These are phyloP conservation scores for Rapana venosa DNA, from an alignment of 2,888 invertebrate genomes.

Conservation along the genomic window DNA sequence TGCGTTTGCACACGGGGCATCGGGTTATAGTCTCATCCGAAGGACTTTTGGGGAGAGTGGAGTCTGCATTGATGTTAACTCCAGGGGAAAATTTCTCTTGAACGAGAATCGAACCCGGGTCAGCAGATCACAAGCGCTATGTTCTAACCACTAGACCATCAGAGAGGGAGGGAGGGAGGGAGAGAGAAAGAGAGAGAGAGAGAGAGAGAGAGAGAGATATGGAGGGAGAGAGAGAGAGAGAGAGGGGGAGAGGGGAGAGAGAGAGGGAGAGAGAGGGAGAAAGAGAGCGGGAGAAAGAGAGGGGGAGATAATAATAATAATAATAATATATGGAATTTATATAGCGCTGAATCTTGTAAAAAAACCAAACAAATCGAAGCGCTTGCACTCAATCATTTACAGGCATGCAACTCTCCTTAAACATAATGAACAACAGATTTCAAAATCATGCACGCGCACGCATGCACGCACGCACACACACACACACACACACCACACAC, in stretches of 20 bases:
- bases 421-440: neutral
- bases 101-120: too few relatives aligned
- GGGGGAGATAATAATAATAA: neutral
- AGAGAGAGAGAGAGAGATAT: neutral
- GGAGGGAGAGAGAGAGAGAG: neutral
- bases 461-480: too few relatives aligned
- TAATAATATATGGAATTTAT: too few relatives aligned
- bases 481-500: neutral
- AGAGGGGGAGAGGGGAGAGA: neutral
- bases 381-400: neutral
- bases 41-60: too few relatives aligned
- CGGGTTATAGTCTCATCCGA: too few relatives aligned
- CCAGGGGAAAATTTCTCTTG: too few relatives aligned
- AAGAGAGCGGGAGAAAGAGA: neutral
- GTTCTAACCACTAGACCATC: too few relatives aligned
- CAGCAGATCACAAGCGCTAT: too few relatives aligned
- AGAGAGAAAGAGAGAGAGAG: neutral
- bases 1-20: too few relatives aligned
- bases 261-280: neutral
- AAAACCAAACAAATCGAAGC: neutral
- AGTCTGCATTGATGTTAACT: too few relatives aligned
- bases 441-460: too few relatives aligned
- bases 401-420: neutral
- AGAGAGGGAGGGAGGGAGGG: neutral
- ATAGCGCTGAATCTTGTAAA: neutral